Evolutionary conservation across 2,113 vertebrate genomes (phyloP).

Genomic region (Otocyon megalotis): DNA sequence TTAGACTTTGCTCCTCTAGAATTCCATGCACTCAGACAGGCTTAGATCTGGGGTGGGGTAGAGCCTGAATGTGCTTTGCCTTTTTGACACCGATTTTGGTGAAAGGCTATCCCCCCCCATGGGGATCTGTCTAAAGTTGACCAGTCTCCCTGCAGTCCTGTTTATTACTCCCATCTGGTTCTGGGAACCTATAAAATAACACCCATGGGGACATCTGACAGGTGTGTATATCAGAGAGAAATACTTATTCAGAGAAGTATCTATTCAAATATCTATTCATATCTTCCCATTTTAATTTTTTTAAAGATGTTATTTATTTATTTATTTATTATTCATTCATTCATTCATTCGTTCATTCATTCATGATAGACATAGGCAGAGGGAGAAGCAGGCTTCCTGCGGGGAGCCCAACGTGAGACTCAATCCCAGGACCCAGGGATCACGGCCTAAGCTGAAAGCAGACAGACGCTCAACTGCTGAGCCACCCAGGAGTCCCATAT

Average conservation of each 20-base stretch:
- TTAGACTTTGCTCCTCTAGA: neutral
- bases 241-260: neutral
- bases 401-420: no score
- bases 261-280: neutral
- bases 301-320: no score
- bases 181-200: neutral
- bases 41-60: neutral
- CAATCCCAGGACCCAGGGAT: no score
- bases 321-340: no score
- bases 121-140: neutral
- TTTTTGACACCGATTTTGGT: neutral
- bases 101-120: no score
- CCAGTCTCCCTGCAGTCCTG: neutral
- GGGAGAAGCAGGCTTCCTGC: no score
- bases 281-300: neutral
- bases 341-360: no score
- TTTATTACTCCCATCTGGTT: neutral
- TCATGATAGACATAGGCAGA: no score
- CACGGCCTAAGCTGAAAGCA: no score
- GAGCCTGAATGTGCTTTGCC: neutral
- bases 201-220: neutral
- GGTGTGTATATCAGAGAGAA: neutral
- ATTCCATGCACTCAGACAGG: neutral
- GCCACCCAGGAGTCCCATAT: no score
- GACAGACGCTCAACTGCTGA: no score